These are phyloP conservation scores for Ormyrus labotus DNA, from an alignment of 2,888 invertebrate genomes.

Conservation along the genomic window DNA sequence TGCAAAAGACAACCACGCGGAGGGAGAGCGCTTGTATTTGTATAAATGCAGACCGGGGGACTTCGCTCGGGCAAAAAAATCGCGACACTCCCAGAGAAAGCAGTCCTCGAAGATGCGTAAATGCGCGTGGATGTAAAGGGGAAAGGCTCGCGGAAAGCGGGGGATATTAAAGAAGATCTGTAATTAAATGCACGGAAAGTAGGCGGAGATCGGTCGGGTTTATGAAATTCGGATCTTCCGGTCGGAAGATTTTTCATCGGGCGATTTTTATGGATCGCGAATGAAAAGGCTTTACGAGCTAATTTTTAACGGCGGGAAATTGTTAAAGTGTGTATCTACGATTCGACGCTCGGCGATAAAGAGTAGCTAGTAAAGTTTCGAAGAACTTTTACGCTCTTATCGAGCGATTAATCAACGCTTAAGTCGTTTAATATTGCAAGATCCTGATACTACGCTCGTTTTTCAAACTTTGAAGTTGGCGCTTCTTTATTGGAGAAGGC, in stretches of 20 bases:
- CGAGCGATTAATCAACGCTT: slow-evolving; percentile 20
- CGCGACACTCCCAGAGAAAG: neutral
- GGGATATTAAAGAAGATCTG: neutral
- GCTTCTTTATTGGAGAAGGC: too few species aligned
- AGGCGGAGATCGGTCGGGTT: too few species aligned
- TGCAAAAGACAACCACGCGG: slow-evolving; percentile 14
- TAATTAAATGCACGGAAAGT: neutral
- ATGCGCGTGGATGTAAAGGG: slow-evolving; percentile 7
- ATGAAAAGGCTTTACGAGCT: slow-evolving; percentile 27
- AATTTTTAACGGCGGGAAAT: slow-evolving; percentile 27
- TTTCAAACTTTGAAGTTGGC: too few species aligned
- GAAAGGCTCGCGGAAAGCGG: neutral
- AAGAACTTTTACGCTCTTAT: slow-evolving; percentile 20
- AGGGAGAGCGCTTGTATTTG: slow-evolving; percentile 2
- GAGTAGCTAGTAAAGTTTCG: slow-evolving; percentile 18
- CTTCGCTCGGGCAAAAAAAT: slow-evolving; percentile 10
- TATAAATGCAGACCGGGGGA: neutral
- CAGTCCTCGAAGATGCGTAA: neutral
- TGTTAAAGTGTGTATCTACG: slow-evolving; percentile 26
- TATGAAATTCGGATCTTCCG: slow-evolving; percentile 20
- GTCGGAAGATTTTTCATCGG: slow-evolving; percentile 30
- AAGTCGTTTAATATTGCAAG: neutral
- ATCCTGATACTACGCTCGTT: neutral
- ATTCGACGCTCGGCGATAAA: neutral
- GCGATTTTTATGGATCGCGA: slow-evolving; percentile 8